These are phyloP conservation scores for Luidia sarsii DNA, from an alignment of 53 echinoderm and acorn worm species.

Conservation along the genomic window DNA sequence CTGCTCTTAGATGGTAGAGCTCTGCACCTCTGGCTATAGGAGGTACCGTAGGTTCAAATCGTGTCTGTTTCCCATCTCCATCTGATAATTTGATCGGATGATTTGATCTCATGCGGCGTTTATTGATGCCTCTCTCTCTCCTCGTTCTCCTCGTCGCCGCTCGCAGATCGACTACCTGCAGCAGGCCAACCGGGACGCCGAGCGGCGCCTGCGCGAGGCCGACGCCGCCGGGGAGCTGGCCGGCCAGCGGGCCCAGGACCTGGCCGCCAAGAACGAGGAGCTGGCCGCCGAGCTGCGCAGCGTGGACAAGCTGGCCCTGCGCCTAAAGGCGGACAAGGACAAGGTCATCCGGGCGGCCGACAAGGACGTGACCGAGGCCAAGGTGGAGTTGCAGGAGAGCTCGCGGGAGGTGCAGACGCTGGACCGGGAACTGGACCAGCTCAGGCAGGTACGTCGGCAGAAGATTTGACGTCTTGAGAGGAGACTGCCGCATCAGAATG, in stretches of 20 bases:
- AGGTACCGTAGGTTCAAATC: too few species aligned
- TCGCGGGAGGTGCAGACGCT: conserved; percentile 75
- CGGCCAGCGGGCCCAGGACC: conserved; percentile 59
- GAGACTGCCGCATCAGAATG: too few species aligned
- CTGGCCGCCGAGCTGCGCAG: conserved; percentile 79
- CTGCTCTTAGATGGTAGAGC: too few species aligned
- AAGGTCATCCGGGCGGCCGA: conserved; percentile 80
- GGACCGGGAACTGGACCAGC: conserved; percentile 81
- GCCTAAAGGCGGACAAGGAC: conserved; percentile 80
- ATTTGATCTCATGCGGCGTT: background rate
- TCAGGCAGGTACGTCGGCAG: conserved; percentile 98
- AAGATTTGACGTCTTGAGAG: too few species aligned
- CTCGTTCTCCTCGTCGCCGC: too few species aligned
- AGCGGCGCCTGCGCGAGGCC: conserved; percentile 76
- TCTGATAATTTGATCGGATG: background rate
- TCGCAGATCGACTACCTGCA: conserved; percentile 99
- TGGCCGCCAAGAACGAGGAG: conserved; percentile 79
- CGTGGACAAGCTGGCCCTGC: conserved; percentile 89
- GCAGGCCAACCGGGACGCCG: conserved; percentile 90
- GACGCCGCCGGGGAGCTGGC: conserved; percentile 59
- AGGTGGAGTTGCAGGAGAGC: conserved; percentile 75
- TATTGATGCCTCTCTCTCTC: background rate
- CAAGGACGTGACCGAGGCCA: conserved; percentile 81
- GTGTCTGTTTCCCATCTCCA: background rate
- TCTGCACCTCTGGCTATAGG: too few species aligned